phyloP scores from a whole-genome alignment of 2,888 invertebrate species.

The Acrobasis suavella region DNA sequence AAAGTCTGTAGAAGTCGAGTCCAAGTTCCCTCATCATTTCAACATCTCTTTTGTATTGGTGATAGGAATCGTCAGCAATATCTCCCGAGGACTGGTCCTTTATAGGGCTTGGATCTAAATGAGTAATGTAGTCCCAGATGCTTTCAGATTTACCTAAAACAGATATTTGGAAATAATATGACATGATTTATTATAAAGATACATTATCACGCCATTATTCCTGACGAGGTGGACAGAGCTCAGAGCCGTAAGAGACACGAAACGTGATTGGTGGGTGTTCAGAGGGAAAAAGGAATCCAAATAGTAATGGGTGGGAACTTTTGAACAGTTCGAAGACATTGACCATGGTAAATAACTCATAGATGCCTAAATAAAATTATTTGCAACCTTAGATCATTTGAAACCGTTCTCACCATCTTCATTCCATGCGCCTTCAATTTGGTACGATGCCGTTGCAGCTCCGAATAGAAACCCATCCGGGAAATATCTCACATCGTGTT shows the following conservation, averaged over 20 bases:
- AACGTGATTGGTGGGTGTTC: neutral
- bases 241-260: neutral
- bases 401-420: slow-evolving; percentile 54
- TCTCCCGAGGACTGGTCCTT: slow-evolving; percentile 80
- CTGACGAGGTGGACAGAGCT: too few relatives aligned
- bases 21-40: slow-evolving; percentile 69
- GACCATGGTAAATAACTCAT: too few relatives aligned
- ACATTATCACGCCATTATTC: too few relatives aligned
- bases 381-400: neutral
- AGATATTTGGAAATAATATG: neutral
- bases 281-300: too few relatives aligned
- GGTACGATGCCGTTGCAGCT: slow-evolving; percentile 70
- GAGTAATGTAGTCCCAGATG: slow-evolving; percentile 85
- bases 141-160: slow-evolving; percentile 77
- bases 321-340: too few relatives aligned
- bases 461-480: slow-evolving; percentile 54
- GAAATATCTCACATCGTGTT: slow-evolving; percentile 43
- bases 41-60: slow-evolving; percentile 80
- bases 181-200: neutral
- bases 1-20: slow-evolving; percentile 79
- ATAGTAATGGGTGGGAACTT: too few relatives aligned
- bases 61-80: slow-evolving; percentile 81
- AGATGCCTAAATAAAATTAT: too few relatives aligned
- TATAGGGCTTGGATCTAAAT: slow-evolving; percentile 68
- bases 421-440: slow-evolving; percentile 78